These are phyloP conservation scores for Bovichtus variegatus DNA, from an alignment of 2,797 vertebrate genomes.

Conservation along the genomic window DNA sequence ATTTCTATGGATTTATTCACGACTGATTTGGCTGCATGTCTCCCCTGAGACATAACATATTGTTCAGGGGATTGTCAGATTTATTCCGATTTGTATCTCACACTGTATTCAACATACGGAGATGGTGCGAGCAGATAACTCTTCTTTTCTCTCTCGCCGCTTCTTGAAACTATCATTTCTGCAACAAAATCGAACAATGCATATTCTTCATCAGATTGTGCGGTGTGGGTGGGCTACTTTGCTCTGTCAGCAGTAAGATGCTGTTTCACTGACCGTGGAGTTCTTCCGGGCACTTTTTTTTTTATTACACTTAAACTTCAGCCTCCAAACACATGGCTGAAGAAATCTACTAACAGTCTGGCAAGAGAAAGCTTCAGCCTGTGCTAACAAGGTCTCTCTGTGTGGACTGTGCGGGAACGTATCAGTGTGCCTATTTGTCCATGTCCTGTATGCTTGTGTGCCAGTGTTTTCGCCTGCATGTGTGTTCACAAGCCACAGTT, in stretches of 20 bases:
- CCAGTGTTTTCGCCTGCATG: not conserved
- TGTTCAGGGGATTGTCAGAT: conserved; percentile 79
- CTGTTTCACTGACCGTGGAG: conserved; percentile 54
- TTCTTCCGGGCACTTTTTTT: conserved; percentile 45
- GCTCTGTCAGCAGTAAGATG: conserved; percentile 49
- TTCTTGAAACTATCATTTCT: conserved; percentile 59
- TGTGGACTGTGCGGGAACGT: not conserved
- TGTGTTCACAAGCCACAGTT: conserved; percentile 22
- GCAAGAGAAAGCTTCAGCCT: conserved; percentile 15
- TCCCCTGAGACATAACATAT: conserved; percentile 77
- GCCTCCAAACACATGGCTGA: conserved; percentile 46
- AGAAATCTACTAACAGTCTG: conserved; percentile 39
- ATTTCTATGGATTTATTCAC: conserved; percentile 83
- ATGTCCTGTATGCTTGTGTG: conserved; percentile 8
- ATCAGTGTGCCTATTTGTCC: conserved; percentile 30
- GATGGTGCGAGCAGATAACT: conserved; percentile 64
- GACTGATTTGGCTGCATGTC: conserved; percentile 68
- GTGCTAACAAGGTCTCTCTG: conserved; percentile 43
- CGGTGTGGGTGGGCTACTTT: conserved; percentile 52
- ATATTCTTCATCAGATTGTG: conserved; percentile 45
- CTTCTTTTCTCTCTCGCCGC: conserved; percentile 45
- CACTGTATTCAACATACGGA: conserved; percentile 60
- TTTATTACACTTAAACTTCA: conserved; percentile 42
- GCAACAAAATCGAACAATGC: conserved; percentile 62
- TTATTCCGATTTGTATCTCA: conserved; percentile 72